phyloP scores from a whole-genome alignment of 1,140 invertebrate species.

The Conus betulinus region DNA sequence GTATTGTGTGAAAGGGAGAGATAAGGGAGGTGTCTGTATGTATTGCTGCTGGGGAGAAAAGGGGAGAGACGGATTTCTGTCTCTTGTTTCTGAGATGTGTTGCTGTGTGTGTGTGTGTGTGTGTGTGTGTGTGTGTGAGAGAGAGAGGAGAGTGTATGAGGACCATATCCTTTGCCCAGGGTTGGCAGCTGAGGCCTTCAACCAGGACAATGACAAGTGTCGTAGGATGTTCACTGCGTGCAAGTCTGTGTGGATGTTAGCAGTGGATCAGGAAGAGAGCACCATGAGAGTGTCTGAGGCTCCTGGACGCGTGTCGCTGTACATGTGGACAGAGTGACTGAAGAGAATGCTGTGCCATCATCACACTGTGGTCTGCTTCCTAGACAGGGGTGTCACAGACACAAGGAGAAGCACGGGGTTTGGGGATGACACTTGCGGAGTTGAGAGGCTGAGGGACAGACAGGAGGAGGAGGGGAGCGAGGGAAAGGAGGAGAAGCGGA shows the following conservation, averaged over 20 bases:
- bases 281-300: neutral
- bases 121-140: neutral
- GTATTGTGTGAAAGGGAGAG: neutral
- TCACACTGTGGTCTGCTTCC: neutral
- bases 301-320: neutral
- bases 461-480: too few relatives aligned
- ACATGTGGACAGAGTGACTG: neutral
- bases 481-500: too few relatives aligned
- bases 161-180: neutral
- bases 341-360: neutral
- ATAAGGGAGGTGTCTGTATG: neutral
- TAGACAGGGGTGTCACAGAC: too few relatives aligned
- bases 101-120: neutral
- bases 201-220: neutral
- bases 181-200: slow-evolving; percentile 6
- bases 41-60: neutral
- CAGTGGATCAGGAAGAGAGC: neutral
- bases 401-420: too few relatives aligned
- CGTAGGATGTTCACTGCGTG: too few relatives aligned
- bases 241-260: neutral
- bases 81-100: neutral
- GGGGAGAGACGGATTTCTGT: neutral
- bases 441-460: too few relatives aligned
- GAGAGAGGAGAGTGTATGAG: neutral
- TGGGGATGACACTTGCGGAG: too few relatives aligned